Percentiles rank a stretch among this genome's conserved stretches.
Evolutionary conservation across 2,113 vertebrate species (phyloP).

Genomic region (Thamnaconus septentrionalis): DNA sequence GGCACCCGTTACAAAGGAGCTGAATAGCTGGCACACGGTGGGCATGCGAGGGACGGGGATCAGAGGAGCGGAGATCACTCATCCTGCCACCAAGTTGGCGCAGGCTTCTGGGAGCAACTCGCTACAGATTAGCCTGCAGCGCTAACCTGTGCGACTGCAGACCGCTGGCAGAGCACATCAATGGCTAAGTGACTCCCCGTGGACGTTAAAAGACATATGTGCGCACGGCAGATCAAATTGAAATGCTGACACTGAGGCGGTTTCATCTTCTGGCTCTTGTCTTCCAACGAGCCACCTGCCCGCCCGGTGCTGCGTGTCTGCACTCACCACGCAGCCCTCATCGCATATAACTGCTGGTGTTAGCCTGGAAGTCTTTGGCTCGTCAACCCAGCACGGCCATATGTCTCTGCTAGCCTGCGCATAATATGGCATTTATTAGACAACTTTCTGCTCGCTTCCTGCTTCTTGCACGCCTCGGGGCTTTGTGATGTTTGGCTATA

Average conservation of each 20-base stretch:
- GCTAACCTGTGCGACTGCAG: constrained; percentile 66
- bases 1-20: constrained; percentile 70
- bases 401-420: constrained; percentile 61
- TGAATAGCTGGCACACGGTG: constrained; percentile 65
- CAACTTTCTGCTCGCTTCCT: constrained; percentile 7
- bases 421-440: constrained; percentile 53
- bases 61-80: constrained; percentile 68
- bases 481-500: constrained; percentile 10
- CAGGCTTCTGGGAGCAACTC: constrained; percentile 53
- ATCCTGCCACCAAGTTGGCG: constrained; percentile 64
- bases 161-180: constrained; percentile 65
- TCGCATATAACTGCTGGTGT: constrained; percentile 66
- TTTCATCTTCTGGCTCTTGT: constrained; percentile 70
- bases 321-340: constrained; percentile 56
- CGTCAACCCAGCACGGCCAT: constrained; percentile 49
- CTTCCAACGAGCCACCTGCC: constrained; percentile 71
- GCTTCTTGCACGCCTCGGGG: not conserved
- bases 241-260: constrained; percentile 74
- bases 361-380: constrained; percentile 50
- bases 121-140: constrained; percentile 68
- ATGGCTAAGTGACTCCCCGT: constrained; percentile 61
- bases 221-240: constrained; percentile 73
- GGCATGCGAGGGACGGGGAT: constrained; percentile 63
- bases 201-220: constrained; percentile 76
- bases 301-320: constrained; percentile 47